Percentiles rank a stretch among this genome's conserved stretches.
phyloP scores from a whole-genome alignment of 2,797 vertebrate genomes.

The Enteromius paludinosus region DNA sequence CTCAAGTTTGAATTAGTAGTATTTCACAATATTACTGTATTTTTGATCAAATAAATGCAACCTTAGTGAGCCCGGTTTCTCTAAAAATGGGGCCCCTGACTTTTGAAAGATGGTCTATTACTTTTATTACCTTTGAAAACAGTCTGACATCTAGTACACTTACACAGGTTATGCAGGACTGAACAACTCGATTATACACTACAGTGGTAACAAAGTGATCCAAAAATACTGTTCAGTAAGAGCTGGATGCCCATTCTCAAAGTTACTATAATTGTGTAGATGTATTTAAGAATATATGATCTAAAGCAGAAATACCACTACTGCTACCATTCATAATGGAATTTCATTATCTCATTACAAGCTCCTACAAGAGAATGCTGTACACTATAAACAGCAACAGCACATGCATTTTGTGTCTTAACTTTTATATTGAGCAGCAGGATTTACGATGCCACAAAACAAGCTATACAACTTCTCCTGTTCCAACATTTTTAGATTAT shows the following conservation, averaged over 20 bases:
- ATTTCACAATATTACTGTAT: neutral
- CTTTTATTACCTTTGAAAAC: neutral
- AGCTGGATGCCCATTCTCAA: neutral
- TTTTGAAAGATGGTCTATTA: neutral
- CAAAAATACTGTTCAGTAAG: neutral
- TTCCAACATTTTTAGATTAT: neutral
- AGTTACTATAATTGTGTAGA: neutral
- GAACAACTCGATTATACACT: neutral
- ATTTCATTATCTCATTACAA: neutral
- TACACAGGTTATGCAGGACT: neutral
- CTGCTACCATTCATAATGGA: neutral
- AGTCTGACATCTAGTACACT: neutral
- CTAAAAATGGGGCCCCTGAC: neutral
- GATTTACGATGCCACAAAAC: neutral
- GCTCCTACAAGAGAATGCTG: neutral
- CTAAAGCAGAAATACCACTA: neutral
- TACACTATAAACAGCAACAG: neutral
- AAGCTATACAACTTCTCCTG: neutral
- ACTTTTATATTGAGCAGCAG: neutral
- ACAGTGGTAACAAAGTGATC: neutral
- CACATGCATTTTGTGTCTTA: neutral
- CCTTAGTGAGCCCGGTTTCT: neutral
- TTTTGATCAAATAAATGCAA: no score
- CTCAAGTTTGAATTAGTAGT: neutral
- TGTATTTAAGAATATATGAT: neutral